These are phyloP conservation scores for Osedax fenrisi DNA, from an alignment of 2,888 invertebrate species.

Conservation along the genomic window DNA sequence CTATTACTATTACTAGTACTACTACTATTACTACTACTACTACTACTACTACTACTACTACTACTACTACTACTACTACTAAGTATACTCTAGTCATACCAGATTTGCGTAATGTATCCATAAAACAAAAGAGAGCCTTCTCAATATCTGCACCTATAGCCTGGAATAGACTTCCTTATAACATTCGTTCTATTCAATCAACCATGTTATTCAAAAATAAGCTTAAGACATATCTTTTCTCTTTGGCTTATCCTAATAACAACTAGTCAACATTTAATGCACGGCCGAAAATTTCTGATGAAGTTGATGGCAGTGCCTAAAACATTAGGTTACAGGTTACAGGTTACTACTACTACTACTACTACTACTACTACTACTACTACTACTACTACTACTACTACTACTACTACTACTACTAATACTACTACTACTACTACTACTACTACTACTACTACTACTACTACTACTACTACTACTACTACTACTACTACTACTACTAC, in stretches of 20 bases:
- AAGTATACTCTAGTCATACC: neutral
- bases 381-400: neutral
- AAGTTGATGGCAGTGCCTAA: neutral
- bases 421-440: neutral
- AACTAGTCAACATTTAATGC: too few species aligned
- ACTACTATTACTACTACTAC: neutral
- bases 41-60: neutral
- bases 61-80: neutral
- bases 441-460: neutral
- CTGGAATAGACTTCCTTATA: too few species aligned
- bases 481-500: neutral
- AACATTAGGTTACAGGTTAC: neutral
- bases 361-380: neutral
- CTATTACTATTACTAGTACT: neutral
- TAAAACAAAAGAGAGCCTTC: too few species aligned
- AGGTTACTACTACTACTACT: neutral
- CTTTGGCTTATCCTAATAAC: too few species aligned
- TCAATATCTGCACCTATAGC: too few species aligned
- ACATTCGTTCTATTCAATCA: too few species aligned
- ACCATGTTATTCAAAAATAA: too few species aligned
- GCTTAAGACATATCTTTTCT: too few species aligned
- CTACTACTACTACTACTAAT: neutral
- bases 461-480: neutral
- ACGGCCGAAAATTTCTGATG: neutral
- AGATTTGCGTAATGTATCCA: too few species aligned